Evolutionary conservation across 1,140 invertebrate species (phyloP).

Genomic region (Papilio dardanus): DNA sequence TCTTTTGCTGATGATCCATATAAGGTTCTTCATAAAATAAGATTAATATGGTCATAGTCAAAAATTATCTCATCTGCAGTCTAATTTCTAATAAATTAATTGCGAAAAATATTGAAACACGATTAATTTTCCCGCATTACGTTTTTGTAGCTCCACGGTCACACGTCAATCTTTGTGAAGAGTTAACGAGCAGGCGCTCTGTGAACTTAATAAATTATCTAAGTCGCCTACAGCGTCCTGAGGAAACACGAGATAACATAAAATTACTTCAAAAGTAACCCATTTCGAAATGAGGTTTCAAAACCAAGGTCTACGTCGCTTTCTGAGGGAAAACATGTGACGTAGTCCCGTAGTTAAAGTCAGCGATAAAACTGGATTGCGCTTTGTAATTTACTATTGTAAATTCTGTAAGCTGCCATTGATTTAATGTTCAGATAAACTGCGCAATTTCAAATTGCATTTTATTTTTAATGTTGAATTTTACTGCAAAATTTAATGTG

Average conservation of each 20-base stretch:
- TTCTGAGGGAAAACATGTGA: conserved; percentile 50
- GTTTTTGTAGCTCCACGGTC: conserved; percentile 35
- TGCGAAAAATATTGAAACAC: neutral
- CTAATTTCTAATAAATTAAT: too few relatives aligned
- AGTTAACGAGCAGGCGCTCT: conserved; percentile 50
- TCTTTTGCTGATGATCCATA: too few relatives aligned
- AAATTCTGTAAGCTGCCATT: conserved; percentile 27
- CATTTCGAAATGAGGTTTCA: conserved; percentile 55
- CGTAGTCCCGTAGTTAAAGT: conserved; percentile 48
- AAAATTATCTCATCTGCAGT: too few relatives aligned
- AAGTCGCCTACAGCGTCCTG: conserved; percentile 49
- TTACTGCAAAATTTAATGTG: conserved; percentile 10
- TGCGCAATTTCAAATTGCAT: conserved; percentile 20
- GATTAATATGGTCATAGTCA: neutral
- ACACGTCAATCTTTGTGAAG: conserved; percentile 47
- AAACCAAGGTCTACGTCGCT: conserved; percentile 54
- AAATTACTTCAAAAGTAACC: conserved; percentile 68
- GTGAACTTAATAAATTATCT: conserved; percentile 68
- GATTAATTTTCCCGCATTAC: neutral
- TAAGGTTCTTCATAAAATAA: too few relatives aligned
- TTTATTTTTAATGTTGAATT: neutral
- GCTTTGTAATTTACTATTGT: conserved; percentile 39
- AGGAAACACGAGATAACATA: conserved; percentile 54
- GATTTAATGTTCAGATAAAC: conserved; percentile 25
- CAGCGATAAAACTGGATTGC: conserved; percentile 45